These are phyloP conservation scores for Chaetophractus vellerosus DNA, from an alignment of 2,797 vertebrate species.

Conservation along the genomic window DNA sequence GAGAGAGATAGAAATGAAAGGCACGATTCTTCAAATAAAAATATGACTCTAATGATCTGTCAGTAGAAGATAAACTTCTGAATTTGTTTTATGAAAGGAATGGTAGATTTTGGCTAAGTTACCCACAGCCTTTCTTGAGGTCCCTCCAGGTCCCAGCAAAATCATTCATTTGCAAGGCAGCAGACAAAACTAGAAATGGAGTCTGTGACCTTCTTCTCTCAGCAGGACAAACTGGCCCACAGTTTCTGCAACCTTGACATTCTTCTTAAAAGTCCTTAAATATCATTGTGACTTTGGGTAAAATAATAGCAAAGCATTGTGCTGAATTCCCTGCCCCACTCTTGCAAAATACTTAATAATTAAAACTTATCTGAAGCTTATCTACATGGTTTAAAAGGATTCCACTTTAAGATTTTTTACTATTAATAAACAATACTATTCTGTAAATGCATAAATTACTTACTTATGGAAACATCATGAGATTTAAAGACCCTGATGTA, in stretches of 20 bases:
- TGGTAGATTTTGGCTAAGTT: conserved; percentile 59
- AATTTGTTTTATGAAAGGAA: conserved; percentile 59
- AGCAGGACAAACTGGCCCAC: conserved; percentile 29
- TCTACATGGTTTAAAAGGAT: conserved; percentile 44
- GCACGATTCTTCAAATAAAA: conserved; percentile 62
- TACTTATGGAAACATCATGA: background rate
- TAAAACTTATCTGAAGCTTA: conserved; percentile 56
- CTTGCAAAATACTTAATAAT: conserved; percentile 2
- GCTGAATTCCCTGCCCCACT: background rate
- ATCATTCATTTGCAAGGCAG: conserved; percentile 64
- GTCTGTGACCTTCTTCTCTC: conserved; percentile 70
- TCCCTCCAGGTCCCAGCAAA: conserved; percentile 56
- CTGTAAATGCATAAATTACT: background rate
- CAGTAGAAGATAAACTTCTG: conserved; percentile 53
- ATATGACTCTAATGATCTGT: conserved; percentile 69
- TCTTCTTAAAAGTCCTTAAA: conserved; percentile 77
- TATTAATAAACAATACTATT: conserved; percentile 19
- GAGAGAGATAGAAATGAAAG: conserved; percentile 64
- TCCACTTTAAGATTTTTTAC: background rate
- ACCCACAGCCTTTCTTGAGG: conserved; percentile 40
- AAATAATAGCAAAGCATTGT: conserved; percentile 71
- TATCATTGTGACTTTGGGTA: conserved; percentile 59
- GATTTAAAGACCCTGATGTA: background rate
- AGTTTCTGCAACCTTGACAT: conserved; percentile 65
- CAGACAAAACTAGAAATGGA: conserved; percentile 40